Evolutionary conservation across 2,113 vertebrate genomes (phyloP).

Genomic region (Lagopus muta): DNA sequence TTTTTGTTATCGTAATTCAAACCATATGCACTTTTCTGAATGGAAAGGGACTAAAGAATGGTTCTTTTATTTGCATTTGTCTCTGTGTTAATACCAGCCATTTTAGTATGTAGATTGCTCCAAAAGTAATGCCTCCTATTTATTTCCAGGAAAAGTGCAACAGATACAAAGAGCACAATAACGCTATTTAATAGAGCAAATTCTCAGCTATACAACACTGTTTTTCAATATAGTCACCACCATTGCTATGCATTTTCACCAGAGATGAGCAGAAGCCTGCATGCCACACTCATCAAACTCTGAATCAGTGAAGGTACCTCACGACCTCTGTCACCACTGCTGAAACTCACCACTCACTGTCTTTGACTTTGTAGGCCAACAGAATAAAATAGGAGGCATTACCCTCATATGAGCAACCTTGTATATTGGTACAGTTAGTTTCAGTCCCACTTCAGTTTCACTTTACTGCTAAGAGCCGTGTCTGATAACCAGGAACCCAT

Average conservation of each 20-base stretch:
- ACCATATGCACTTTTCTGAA: neutral
- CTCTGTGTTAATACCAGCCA: conserved; percentile 6
- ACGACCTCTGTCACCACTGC: neutral
- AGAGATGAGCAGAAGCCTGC: neutral
- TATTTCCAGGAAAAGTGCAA: neutral
- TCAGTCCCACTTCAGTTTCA: neutral
- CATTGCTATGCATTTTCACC: neutral
- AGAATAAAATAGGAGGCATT: no score
- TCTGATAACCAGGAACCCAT: neutral
- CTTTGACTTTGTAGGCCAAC: no score
- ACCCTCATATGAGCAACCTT: no score
- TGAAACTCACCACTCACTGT: neutral
- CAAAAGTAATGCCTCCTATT: neutral
- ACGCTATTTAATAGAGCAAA: neutral
- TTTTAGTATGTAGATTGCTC: neutral
- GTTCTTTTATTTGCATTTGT: conserved; percentile 11
- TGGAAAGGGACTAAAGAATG: conserved; percentile 7
- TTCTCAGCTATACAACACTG: neutral
- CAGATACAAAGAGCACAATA: neutral
- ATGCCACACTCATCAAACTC: neutral
- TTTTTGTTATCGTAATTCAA: conserved; percentile 13
- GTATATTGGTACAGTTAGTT: neutral
- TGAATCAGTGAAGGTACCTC: neutral
- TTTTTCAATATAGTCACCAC: neutral
- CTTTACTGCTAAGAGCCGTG: neutral